Conservation (phyloP, 1,140 invertebrate genomes). For the Muscidifurax raptorellus region DNA sequence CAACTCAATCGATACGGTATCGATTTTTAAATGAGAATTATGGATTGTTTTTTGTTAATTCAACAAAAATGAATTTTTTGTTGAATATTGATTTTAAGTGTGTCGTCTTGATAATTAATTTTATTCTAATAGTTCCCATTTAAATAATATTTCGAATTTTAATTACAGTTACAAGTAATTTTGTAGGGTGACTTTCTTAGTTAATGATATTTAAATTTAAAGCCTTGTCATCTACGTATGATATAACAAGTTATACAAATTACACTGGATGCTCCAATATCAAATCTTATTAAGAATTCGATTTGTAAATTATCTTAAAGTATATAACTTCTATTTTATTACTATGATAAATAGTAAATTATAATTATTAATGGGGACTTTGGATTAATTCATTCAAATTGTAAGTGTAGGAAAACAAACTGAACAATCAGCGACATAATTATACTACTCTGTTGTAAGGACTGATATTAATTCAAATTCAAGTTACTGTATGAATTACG, state of each 20-base stretch:
- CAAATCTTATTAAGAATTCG: conserved; percentile 8
- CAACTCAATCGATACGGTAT: conserved; percentile 11
- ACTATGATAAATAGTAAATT: conserved; percentile 9
- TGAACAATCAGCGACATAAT: background rate
- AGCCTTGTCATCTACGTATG: background rate
- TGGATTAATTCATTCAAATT: background rate
- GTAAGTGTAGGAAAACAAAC: background rate
- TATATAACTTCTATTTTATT: conserved; percentile 1
- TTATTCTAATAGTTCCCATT: conserved; percentile 1
- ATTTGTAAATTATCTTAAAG: conserved; percentile 10
- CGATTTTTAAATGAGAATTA: background rate
- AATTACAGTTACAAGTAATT: background rate
- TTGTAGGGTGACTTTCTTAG: too few species aligned
- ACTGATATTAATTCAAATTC: background rate
- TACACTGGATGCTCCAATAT: background rate
- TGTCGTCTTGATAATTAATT: conserved; percentile 3
- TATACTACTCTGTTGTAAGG: background rate
- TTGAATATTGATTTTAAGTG: background rate
- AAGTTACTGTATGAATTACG: background rate
- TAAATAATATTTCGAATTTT: background rate
- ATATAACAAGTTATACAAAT: background rate
- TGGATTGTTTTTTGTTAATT: conserved; percentile 26
- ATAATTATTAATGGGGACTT: background rate
- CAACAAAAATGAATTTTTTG: background rate
- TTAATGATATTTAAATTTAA: too few species aligned